These are phyloP conservation scores for Magallana ariakensis DNA, from an alignment of 1,140 invertebrate species.

Conservation along the genomic window DNA sequence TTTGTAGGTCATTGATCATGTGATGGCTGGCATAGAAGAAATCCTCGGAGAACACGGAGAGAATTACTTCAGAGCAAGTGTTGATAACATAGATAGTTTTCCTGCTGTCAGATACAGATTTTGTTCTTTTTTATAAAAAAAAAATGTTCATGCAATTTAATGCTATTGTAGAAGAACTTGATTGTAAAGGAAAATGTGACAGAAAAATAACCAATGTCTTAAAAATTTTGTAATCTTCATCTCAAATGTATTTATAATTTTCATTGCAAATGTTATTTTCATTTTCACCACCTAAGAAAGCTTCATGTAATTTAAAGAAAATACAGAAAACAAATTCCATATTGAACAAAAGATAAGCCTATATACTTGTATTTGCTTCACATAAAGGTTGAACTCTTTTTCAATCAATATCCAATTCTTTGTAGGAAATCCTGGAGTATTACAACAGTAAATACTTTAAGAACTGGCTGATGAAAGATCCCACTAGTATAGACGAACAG, in stretches of 20 bases:
- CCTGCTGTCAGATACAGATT: neutral
- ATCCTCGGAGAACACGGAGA: slow-evolving; percentile 96
- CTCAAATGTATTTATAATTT: too few species aligned
- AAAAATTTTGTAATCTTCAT: too few species aligned
- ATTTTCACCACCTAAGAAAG: too few species aligned
- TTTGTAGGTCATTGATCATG: slow-evolving; percentile 94
- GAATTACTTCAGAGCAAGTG: slow-evolving; percentile 90
- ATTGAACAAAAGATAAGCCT: too few species aligned
- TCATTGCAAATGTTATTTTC: too few species aligned
- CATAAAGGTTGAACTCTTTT: neutral
- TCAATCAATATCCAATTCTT: slow-evolving; percentile 14
- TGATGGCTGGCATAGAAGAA: slow-evolving; percentile 97
- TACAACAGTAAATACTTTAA: slow-evolving; percentile 81
- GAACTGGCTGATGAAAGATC: slow-evolving; percentile 77
- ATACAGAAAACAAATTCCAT: too few species aligned
- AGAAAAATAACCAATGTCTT: too few species aligned
- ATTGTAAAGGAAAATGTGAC: too few species aligned
- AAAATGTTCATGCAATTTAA: too few species aligned
- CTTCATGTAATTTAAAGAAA: too few species aligned
- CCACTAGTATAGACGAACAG: slow-evolving; percentile 68
- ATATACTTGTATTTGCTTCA: too few species aligned
- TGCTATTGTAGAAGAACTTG: too few species aligned
- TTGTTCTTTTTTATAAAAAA: neutral
- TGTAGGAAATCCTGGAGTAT: slow-evolving; percentile 79
- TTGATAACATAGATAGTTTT: neutral